Conservation (phyloP, 2,888 invertebrate species). For the Heterodera filipjevi region DNA sequence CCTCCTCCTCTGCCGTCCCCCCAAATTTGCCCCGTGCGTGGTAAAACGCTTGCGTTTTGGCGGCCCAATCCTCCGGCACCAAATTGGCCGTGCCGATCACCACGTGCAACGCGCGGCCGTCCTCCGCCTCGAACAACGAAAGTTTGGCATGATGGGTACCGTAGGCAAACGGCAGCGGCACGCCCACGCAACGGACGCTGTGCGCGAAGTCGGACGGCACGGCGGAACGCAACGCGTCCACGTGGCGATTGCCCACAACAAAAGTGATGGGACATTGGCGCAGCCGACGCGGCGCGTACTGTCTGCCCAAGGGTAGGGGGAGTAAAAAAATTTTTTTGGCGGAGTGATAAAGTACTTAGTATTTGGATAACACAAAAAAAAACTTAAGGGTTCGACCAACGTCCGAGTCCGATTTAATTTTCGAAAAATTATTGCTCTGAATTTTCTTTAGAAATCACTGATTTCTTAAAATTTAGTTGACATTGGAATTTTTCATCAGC, state of each 20-base stretch:
- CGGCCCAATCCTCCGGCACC: slow-evolving; percentile 49
- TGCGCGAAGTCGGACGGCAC: not conserved
- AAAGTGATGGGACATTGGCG: slow-evolving; percentile 42
- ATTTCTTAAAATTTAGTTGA: too few relatives aligned
- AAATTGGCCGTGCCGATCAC: slow-evolving; percentile 57
- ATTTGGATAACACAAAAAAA: too few relatives aligned
- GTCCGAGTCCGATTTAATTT: too few relatives aligned
- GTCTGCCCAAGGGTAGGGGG: slow-evolving; percentile 34
- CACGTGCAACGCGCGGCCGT: slow-evolving; percentile 48
- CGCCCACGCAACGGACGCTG: slow-evolving; percentile 26
- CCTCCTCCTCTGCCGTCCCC: too few relatives aligned
- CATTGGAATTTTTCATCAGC: too few relatives aligned
- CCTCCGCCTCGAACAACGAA: slow-evolving; percentile 49
- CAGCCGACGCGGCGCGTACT: slow-evolving; percentile 42
- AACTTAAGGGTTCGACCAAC: too few relatives aligned
- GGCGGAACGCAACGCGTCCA: not conserved
- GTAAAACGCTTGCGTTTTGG: slow-evolving; percentile 56
- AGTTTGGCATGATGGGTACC: slow-evolving; percentile 60
- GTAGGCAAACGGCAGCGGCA: slow-evolving; percentile 45
- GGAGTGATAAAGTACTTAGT: too few relatives aligned
- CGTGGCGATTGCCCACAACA: slow-evolving; percentile 42
- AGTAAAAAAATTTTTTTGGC: too few relatives aligned
- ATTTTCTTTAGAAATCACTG: too few relatives aligned
- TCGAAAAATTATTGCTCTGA: too few relatives aligned
- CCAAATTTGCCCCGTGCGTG: slow-evolving; percentile 33